Evolutionary conservation across 2,888 invertebrate species (phyloP), one percentile per base, ranked within the genome.

Genomic region (Junonia oenone): DNA sequence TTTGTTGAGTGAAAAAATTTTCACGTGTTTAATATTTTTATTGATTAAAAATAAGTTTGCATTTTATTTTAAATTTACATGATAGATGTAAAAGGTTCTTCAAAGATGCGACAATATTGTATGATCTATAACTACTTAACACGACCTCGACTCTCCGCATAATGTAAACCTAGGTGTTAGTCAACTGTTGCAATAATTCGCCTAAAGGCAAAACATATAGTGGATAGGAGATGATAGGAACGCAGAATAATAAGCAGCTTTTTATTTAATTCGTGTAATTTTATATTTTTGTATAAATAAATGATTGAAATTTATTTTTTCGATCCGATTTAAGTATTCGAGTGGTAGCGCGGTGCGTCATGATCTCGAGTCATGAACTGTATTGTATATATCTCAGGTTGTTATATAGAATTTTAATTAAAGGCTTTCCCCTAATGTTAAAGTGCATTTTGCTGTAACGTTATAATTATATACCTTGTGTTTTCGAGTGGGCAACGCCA

Each of bases 161-260:
- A 84, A 85, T 84, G 68, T 66, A 68, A 67, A 63, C 59, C 74
- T 81, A 81, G 80, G 68, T 72, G 68, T 71, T 83, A 83, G 81
- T 83, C 66, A 82, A 67, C 69, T 63, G 85, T 83, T 87, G 87
- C 87, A 88, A 88, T 87, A 87, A 81, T 70, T 64, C 66, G 84
- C 84, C 85, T 86, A 70, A 72, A 83, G 83, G 83, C 83, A 72
- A 68, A 66, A 64, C 56, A 47, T 60, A 45, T 65, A 67, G 67
- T 62, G 62, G 64, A 63, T 66, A 67, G 63, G 67, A 64, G 66
- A 38, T 35, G 17, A 66, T 68, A 70, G 64, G 69, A 66, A 67
- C 65, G 66, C 37, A n/a, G 68, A 71, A 66, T 68, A 66, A 69
- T 80, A 73, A 71, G 68, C 72, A 68, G 66, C 68, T 68, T 73